Evolutionary conservation across 2,113 vertebrate species (phyloP).

Genomic region (Pelobates fuscus): DNA sequence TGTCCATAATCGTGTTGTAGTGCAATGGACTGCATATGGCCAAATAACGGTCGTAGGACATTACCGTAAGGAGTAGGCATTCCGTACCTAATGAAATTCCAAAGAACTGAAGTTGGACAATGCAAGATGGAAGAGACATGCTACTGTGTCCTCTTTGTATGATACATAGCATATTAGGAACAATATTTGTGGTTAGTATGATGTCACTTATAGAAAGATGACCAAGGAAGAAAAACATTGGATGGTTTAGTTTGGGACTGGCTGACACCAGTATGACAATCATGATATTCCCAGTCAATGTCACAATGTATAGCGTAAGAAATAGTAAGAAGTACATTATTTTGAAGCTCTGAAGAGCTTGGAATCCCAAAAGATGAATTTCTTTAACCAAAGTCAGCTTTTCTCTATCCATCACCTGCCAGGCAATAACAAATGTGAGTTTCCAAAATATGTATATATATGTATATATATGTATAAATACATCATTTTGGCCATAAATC

Average conservation of each 20-base stretch:
- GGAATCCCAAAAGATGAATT: constrained; percentile 25
- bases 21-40: constrained; percentile 44
- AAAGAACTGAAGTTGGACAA: not conserved
- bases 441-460: no score
- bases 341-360: not conserved
- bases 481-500: no score
- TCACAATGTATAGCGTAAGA: not conserved
- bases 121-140: constrained; percentile 7
- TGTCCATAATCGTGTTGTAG: constrained; percentile 33
- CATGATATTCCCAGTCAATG: constrained; percentile 9
- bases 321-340: not conserved
- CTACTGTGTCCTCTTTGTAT: not conserved
- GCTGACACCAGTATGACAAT: constrained; percentile 13
- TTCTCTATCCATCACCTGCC: not conserved
- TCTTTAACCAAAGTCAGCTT: constrained; percentile 14
- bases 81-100: not conserved
- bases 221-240: constrained; percentile 33
- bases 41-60: constrained; percentile 40
- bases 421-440: no score
- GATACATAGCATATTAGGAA: constrained; percentile 9
- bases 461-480: no score
- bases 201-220: constrained; percentile 23
- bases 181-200: constrained; percentile 19
- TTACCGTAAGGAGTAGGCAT: constrained; percentile 27
- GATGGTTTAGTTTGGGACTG: constrained; percentile 3